A percentile compares a stretch with the other conserved stretches of the same genome.
Conservation (phyloP, 2,888 invertebrate species). For the Caenorhabditis panamensis region DNA sequence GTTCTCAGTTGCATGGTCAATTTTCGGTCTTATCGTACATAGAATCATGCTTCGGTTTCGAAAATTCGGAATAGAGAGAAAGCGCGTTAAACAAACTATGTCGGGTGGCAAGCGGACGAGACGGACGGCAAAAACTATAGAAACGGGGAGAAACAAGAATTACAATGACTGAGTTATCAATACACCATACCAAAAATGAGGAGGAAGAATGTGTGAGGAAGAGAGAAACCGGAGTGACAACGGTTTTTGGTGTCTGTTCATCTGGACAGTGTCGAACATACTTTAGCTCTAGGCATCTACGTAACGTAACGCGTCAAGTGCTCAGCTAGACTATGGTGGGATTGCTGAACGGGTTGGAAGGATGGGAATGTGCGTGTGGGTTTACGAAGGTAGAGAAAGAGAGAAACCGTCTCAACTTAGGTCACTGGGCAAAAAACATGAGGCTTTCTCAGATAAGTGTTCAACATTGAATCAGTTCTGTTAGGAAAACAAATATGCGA, state of each 20-base stretch:
- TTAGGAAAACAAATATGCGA: conserved; percentile 46
- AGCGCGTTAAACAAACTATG: conserved; percentile 18
- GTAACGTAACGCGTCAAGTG: conserved; percentile 55
- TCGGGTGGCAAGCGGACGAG: not conserved
- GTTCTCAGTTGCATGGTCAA: conserved; percentile 30
- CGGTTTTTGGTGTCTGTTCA: not conserved
- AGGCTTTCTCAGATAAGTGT: conserved; percentile 48
- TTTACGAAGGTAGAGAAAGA: conserved; percentile 5
- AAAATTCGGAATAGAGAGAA: conserved; percentile 13
- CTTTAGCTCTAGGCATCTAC: conserved; percentile 32
- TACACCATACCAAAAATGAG: not conserved
- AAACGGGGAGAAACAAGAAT: conserved; percentile 13
- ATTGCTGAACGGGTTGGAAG: conserved; percentile 9
- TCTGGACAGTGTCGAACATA: not conserved
- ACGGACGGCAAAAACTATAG: conserved; percentile 4
- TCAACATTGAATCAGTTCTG: conserved; percentile 56
- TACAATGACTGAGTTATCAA: conserved; percentile 34
- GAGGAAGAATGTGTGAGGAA: not conserved
- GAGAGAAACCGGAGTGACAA: not conserved
- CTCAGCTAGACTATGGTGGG: conserved; percentile 33
- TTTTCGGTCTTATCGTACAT: conserved; percentile 27
- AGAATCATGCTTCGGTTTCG: not conserved
- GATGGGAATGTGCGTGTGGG: conserved; percentile 21
- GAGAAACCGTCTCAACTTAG: conserved; percentile 38
- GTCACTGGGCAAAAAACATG: conserved; percentile 45